phyloP scores from a whole-genome alignment of 2,888 invertebrate species.

The Spodoptera exigua region DNA sequence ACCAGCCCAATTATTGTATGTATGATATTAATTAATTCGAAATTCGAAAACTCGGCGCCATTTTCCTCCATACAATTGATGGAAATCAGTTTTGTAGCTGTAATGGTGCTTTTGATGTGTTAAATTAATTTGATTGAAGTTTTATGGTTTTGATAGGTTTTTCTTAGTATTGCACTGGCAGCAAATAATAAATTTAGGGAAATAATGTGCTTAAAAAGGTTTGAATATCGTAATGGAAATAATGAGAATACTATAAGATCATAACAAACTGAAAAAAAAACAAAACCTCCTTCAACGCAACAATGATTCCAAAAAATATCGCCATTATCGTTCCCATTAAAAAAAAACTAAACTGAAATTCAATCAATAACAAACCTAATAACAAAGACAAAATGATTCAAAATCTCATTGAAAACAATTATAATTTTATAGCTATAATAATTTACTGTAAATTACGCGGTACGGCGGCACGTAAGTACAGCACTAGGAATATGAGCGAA shows the following conservation, averaged over 20 bases:
- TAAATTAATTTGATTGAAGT: constrained; percentile 7
- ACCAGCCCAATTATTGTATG: constrained; percentile 37
- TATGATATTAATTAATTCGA: constrained; percentile 55
- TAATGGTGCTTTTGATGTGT: constrained; percentile 15
- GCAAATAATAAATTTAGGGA: background rate
- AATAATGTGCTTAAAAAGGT: too few relatives aligned
- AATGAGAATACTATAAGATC: too few relatives aligned
- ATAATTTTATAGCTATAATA: constrained; percentile 74
- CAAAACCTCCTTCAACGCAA: too few relatives aligned
- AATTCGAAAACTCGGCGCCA: constrained; percentile 54
- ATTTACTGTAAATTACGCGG: constrained; percentile 63
- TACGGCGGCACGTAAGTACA: constrained; percentile 37
- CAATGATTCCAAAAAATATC: too few relatives aligned
- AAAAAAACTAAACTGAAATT: too few relatives aligned
- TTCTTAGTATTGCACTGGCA: background rate
- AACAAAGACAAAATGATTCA: constrained; percentile 9
- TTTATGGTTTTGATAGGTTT: background rate
- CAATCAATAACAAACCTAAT: too few relatives aligned
- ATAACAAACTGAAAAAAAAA: too few relatives aligned
- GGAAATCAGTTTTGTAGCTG: constrained; percentile 11
- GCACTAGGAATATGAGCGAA: constrained; percentile 56
- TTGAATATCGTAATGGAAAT: too few relatives aligned
- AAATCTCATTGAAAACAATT: constrained; percentile 68
- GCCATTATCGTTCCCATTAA: too few relatives aligned
- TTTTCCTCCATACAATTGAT: constrained; percentile 33